Conservation (phyloP, 2,888 invertebrate species). For the Caradrina clavipalpis region DNA sequence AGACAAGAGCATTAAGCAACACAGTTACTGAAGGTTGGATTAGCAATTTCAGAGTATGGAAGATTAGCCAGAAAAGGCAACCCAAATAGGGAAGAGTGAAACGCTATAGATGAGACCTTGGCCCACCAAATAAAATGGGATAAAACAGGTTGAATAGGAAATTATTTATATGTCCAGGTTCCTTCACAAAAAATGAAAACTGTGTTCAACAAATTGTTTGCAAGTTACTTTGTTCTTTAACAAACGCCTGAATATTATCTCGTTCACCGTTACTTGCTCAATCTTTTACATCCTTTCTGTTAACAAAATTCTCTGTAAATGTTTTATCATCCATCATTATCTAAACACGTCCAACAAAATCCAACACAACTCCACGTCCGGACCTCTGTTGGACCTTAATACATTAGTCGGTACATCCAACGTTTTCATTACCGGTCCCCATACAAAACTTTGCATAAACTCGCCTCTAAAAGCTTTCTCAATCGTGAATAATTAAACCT, state of each 20-base stretch:
- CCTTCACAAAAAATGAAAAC: background rate
- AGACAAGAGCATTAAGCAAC: too few relatives aligned
- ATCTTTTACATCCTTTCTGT: constrained; percentile 28
- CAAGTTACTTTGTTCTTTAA: constrained; percentile 17
- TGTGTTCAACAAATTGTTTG: background rate
- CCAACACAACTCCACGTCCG: constrained; percentile 55
- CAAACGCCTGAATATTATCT: constrained; percentile 5
- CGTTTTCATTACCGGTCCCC: constrained; percentile 79
- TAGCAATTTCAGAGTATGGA: too few relatives aligned
- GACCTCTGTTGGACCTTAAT: constrained; percentile 65
- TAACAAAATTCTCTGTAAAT: constrained; percentile 44
- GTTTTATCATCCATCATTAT: constrained; percentile 70
- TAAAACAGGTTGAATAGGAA: too few relatives aligned
- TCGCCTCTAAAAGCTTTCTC: constrained; percentile 81
- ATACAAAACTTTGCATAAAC: constrained; percentile 80
- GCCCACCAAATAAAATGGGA: too few relatives aligned
- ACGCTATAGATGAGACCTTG: too few relatives aligned
- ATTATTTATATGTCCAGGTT: too few relatives aligned
- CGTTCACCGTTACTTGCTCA: constrained; percentile 35
- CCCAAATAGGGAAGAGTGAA: too few relatives aligned
- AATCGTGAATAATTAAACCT: constrained; percentile 86
- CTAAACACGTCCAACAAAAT: constrained; percentile 68
- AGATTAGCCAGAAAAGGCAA: too few relatives aligned
- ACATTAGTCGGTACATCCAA: constrained; percentile 66
- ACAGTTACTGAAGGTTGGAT: too few relatives aligned